Conservation (phyloP, 2,888 invertebrate genomes). For the Trichogramma dendrolimi region DNA sequence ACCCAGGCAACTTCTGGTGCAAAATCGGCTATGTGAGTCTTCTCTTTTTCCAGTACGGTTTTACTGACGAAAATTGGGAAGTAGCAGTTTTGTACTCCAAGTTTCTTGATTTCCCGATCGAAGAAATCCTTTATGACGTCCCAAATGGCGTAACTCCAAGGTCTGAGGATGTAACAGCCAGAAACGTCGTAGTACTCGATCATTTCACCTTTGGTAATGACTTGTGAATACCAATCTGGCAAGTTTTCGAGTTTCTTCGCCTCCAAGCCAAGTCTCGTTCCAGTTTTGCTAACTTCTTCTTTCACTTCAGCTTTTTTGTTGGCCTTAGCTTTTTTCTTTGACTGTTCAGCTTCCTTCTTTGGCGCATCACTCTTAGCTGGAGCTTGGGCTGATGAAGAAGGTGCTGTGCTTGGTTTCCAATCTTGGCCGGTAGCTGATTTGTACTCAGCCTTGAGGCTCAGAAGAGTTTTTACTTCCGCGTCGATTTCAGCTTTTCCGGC, state of each 20-base stretch:
- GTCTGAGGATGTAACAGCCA: constrained; percentile 96
- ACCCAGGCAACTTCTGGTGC: constrained; percentile 96
- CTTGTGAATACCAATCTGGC: constrained; percentile 97
- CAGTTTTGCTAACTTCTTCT: constrained; percentile 70
- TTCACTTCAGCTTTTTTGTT: constrained; percentile 46
- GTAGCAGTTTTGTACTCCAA: constrained; percentile 95
- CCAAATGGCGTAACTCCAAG: constrained; percentile 97
- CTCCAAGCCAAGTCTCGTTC: constrained; percentile 90
- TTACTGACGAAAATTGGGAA: constrained; percentile 97
- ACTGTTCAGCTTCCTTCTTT: constrained; percentile 28
- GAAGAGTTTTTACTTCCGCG: constrained; percentile 56
- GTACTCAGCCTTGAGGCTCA: constrained; percentile 60
- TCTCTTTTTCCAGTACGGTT: constrained; percentile 88
- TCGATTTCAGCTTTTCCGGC: constrained; percentile 46
- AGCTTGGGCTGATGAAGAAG: constrained; percentile 12
- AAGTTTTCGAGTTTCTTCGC: constrained; percentile 88
- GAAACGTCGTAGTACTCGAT: constrained; percentile 99
- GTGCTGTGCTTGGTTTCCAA: constrained; percentile 44
- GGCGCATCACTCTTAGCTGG: constrained; percentile 32
- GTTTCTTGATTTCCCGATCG: constrained; percentile 77
- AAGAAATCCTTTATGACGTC: constrained; percentile 84
- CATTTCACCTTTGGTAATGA: constrained; percentile 87
- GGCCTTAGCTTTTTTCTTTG: constrained; percentile 41
- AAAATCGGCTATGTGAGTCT: constrained; percentile 96
- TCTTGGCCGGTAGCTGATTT: constrained; percentile 60